These are phyloP conservation scores for Sesia bembeciformis DNA, from an alignment of 2,888 invertebrate species.

Conservation along the genomic window DNA sequence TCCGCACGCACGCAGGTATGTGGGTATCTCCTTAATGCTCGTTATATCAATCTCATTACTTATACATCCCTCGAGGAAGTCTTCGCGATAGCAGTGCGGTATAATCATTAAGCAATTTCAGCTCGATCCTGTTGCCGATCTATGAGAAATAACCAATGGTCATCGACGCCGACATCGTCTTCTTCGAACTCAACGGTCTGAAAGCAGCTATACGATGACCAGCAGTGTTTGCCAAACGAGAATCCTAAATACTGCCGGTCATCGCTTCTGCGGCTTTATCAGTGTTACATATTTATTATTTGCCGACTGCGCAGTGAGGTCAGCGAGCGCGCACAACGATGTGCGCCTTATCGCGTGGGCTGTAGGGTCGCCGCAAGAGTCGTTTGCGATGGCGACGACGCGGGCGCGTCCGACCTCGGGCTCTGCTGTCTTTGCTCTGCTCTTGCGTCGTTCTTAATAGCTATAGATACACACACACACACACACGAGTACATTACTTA, in stretches of 20 bases:
- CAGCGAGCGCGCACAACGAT: conserved; percentile 55
- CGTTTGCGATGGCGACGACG: conserved; percentile 22
- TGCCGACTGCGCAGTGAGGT: conserved; percentile 62
- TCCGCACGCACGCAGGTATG: conserved; percentile 55
- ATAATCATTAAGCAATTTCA: not conserved
- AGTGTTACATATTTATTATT: conserved; percentile 74
- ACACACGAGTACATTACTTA: not conserved
- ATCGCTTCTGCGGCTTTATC: conserved; percentile 68
- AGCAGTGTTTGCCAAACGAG: conserved; percentile 48
- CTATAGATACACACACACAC: conserved; percentile 3
- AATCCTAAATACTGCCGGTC: conserved; percentile 66
- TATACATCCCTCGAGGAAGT: conserved; percentile 6
- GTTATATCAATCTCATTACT: conserved; percentile 27
- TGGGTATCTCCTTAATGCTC: conserved; percentile 20
- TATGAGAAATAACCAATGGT: conserved; percentile 40
- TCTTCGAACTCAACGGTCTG: conserved; percentile 26
- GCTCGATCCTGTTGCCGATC: conserved; percentile 19
- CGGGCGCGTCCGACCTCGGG: conserved; percentile 50
- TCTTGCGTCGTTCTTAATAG: conserved; percentile 58
- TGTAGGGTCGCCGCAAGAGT: conserved; percentile 48
- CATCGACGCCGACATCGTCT: conserved; percentile 25
- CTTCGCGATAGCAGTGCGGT: conserved; percentile 1
- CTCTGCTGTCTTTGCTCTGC: conserved; percentile 54
- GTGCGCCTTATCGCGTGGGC: conserved; percentile 62
- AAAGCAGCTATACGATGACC: conserved; percentile 37